Conservation (phyloP, 2,797 vertebrate genomes). For the Anas capensis region DNA sequence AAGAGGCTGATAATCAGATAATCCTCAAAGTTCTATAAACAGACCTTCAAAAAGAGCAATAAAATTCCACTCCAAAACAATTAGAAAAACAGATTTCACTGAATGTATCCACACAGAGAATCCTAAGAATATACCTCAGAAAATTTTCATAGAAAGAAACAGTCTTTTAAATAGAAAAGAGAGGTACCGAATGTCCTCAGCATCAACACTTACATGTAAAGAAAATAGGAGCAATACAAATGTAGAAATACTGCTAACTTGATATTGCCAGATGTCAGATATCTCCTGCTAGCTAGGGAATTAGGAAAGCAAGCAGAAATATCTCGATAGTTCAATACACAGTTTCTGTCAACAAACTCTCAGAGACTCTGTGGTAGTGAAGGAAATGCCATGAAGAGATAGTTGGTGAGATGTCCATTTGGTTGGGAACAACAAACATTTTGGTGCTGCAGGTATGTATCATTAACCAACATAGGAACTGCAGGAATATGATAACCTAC, state of each 20-base stretch:
- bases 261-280: neutral
- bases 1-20: neutral
- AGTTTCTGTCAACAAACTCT: neutral
- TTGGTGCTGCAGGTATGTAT: neutral
- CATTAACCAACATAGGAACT: neutral
- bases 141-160: accelerated
- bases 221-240: neutral
- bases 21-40: neutral
- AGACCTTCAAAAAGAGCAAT: neutral
- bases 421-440: neutral
- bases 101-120: neutral
- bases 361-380: neutral
- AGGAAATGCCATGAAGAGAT: neutral
- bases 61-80: neutral
- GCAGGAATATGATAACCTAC: neutral
- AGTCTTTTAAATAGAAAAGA: neutral
- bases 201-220: neutral
- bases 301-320: neutral
- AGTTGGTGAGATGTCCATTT: neutral
- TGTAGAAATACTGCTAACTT: neutral
- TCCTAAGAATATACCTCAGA: neutral
- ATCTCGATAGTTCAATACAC: neutral
- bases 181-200: neutral
- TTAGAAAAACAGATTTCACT: neutral
- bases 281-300: neutral